phyloP scores from a whole-genome alignment of 1,140 invertebrate species.

The Penaeus japonicus region DNA sequence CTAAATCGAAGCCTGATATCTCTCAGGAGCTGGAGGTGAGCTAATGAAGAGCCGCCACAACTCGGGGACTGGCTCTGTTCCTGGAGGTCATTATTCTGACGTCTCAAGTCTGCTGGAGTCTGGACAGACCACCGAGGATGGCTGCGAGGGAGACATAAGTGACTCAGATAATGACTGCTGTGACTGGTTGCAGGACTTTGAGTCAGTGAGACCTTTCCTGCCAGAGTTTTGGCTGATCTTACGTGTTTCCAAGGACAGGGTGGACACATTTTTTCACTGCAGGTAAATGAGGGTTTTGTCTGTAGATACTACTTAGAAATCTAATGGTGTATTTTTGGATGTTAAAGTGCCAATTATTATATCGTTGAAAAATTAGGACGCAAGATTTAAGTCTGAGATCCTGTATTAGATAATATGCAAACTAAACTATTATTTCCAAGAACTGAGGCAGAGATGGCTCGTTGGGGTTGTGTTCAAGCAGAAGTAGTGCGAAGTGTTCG shows the following conservation, averaged over 20 bases:
- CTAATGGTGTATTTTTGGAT: not conserved
- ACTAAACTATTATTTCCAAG: constrained; percentile 19
- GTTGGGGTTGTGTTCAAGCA: constrained; percentile 69
- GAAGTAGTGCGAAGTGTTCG: constrained; percentile 70
- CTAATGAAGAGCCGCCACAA: constrained; percentile 51
- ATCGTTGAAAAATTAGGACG: not conserved
- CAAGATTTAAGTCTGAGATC: no score
- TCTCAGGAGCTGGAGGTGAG: constrained; percentile 38
- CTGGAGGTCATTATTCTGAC: constrained; percentile 66
- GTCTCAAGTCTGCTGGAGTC: constrained; percentile 66
- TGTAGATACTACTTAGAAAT: not conserved
- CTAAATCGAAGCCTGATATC: not conserved
- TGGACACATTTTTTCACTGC: constrained; percentile 77
- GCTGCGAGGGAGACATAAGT: constrained; percentile 73
- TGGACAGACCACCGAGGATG: constrained; percentile 66
- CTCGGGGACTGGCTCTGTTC: constrained; percentile 59
- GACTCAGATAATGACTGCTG: constrained; percentile 71
- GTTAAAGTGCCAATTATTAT: not conserved
- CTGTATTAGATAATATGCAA: no score
- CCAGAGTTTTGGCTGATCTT: constrained; percentile 78
- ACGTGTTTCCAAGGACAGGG: constrained; percentile 70
- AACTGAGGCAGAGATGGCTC: constrained; percentile 58
- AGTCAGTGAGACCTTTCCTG: constrained; percentile 66
- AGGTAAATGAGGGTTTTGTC: constrained; percentile 62
- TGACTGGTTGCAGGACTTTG: constrained; percentile 69